Evolutionary conservation across 64 coral and sea anemone genomes (phyloP).

Genomic region (Montipora capricornis): DNA sequence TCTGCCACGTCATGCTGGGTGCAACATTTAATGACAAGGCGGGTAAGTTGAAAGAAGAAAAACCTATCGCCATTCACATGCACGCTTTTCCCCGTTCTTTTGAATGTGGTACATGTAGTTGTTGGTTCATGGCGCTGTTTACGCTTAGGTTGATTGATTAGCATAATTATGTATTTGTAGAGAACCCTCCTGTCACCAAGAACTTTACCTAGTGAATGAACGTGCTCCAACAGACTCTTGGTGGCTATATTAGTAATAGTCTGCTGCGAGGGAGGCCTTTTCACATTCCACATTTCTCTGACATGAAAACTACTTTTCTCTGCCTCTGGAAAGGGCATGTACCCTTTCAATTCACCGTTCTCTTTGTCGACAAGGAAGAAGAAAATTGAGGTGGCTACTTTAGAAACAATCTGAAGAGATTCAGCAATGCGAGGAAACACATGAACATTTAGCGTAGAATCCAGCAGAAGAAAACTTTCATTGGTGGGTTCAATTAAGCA

Average conservation of each 20-base stretch:
- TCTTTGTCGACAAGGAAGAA: conserved; percentile 82
- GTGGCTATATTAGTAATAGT: conserved; percentile 79
- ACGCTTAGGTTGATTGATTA: no score
- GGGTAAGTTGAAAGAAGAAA: no score
- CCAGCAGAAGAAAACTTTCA: conserved; percentile 94
- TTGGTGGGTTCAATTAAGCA: no score
- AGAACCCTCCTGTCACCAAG: conserved; percentile 94
- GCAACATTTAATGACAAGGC: no score
- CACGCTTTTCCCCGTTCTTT: no score
- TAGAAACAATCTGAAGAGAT: conserved; percentile 67
- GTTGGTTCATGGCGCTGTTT: no score
- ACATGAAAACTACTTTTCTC: conserved; percentile 62
- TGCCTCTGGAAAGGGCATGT: conserved; percentile 57
- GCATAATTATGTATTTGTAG: conserved; percentile 98
- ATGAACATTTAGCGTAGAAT: conserved; percentile 83
- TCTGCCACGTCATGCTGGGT: no score
- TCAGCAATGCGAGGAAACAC: conserved; percentile 86
- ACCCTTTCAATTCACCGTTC: conserved; percentile 70
- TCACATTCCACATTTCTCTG: conserved; percentile 94
- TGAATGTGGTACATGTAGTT: no score
- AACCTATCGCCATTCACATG: no score
- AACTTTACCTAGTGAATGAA: conserved; percentile 96
- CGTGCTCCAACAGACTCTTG: conserved; percentile 90
- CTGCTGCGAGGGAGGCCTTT: conserved; percentile 83
- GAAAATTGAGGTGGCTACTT: conserved; percentile 75